phyloP scores from a whole-genome alignment of 2,113 vertebrate species.

The Oreotrochilus melanogaster region DNA sequence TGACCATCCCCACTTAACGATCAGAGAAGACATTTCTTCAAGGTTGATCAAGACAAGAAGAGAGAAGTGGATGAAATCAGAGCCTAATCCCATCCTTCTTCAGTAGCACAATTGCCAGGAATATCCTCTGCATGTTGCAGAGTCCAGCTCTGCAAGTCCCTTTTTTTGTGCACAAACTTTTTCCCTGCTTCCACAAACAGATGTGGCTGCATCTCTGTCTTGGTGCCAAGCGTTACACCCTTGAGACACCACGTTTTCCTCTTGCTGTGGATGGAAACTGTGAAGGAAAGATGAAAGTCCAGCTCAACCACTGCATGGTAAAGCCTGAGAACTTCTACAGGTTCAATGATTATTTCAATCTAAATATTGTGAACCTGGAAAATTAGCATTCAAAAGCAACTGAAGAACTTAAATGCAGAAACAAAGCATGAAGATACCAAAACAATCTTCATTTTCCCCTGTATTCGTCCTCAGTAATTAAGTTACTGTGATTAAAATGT shows the following conservation, averaged over 20 bases:
- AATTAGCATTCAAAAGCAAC: not conserved
- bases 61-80: not conserved
- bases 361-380: not conserved
- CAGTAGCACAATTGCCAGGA: not conserved
- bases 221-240: not conserved
- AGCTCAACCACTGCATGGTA: not conserved
- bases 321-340: not conserved
- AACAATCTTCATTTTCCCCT: not conserved
- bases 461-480: not conserved
- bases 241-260: not conserved
- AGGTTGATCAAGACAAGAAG: not conserved
- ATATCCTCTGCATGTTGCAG: not conserved
- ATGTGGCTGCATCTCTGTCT: not conserved
- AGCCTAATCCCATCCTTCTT: not conserved
- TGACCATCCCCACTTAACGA: not conserved
- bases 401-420: not conserved
- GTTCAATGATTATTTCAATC: not conserved
- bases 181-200: accelerated
- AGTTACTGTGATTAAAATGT: not conserved
- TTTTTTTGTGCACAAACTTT: not conserved
- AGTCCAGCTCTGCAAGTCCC: not conserved
- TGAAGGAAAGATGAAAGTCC: too few species aligned
- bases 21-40: not conserved
- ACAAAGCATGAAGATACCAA: not conserved
- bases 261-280: not conserved